Base-by-base conservation (phyloP, 2,888 invertebrate genomes). In the Willowsia nigromaculata region DNA sequence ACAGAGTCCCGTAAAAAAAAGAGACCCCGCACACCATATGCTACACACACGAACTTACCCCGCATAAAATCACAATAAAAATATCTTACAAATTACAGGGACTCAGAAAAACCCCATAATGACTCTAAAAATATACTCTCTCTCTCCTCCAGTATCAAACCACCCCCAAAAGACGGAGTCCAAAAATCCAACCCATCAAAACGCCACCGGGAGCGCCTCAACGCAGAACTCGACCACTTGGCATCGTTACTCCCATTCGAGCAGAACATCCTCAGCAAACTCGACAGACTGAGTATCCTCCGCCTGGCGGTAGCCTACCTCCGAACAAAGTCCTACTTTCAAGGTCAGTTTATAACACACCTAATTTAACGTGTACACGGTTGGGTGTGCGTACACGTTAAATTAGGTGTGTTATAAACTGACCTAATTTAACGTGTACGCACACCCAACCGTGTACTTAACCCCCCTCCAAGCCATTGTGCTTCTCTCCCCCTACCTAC, bases 261-360 rank as follows among this genome's bases (percentile, higher is more conserved):
- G 94, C 98, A 99, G 95, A 98, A 98, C 94, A 99, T 99, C 94
- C 96, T 99, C 93, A 98, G 98, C 94, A 99, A 99, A 95, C 95
- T 99, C 94, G 99, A 99, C 95, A 96, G 99, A 93, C 96, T 99
- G 93, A 99, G 99, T 94, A 99, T 99, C 11, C 96, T 99, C 93
- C 96, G 99, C 94, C 96, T 99, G 92, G 98, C 99, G 85, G 99
- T 99, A 94, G 98, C 98, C 95, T 99, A 99, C 94, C 96, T 99
- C 93, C 96, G 99, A 93, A 99, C 99, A 94, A 99, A 99, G 95
- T 98, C 99, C 95, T 99, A 99, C 95, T 99, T 99, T 95, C 99
- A 99, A 97, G 98, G 99, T 99, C 95, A 95, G 96, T 53, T 15
- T n/a, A n/a, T n/a, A n/a, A n/a, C 25, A 22, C n/a, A 47, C 15